Evolutionary conservation across 2,888 invertebrate species (phyloP).

Genomic region (Stictocephala bisonia): DNA sequence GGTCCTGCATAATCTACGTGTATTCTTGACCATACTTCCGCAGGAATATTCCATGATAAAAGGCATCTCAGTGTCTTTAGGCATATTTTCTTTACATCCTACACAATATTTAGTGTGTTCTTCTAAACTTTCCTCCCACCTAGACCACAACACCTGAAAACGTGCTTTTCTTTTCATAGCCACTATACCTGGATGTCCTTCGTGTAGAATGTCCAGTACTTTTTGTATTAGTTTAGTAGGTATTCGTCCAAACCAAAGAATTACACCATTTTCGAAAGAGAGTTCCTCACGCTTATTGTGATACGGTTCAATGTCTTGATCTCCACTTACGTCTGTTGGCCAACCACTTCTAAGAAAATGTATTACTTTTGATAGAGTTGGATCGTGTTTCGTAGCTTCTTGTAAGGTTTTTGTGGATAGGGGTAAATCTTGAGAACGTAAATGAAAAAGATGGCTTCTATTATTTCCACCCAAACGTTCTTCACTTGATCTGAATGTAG

Average conservation of each 20-base stretch:
- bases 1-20: conserved; percentile 41
- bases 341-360: background rate
- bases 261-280: conserved; percentile 8
- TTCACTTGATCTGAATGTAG: background rate
- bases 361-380: conserved; percentile 7
- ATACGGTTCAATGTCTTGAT: background rate
- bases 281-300: conserved; percentile 3
- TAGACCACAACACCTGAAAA: conserved; percentile 55
- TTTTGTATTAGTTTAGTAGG: background rate
- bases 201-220: conserved; percentile 42
- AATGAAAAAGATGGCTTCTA: conserved; percentile 1
- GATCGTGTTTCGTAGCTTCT: background rate
- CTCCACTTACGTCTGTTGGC: background rate
- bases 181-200: conserved; percentile 53
- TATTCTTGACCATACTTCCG: conserved; percentile 37
- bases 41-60: conserved; percentile 9
- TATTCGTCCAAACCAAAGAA: conserved; percentile 37
- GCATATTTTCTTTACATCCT: conserved; percentile 22
- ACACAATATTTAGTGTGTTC: conserved; percentile 40
- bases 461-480: background rate
- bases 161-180: conserved; percentile 54
- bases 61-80: conserved; percentile 26
- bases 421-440: background rate
- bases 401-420: background rate
- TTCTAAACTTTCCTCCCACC: conserved; percentile 51